A percentile compares a stretch with the other conserved stretches of the same genome.
These are phyloP conservation scores for Drosophila setifemur DNA, from an alignment of 1,140 invertebrate species.

Conservation along the genomic window DNA sequence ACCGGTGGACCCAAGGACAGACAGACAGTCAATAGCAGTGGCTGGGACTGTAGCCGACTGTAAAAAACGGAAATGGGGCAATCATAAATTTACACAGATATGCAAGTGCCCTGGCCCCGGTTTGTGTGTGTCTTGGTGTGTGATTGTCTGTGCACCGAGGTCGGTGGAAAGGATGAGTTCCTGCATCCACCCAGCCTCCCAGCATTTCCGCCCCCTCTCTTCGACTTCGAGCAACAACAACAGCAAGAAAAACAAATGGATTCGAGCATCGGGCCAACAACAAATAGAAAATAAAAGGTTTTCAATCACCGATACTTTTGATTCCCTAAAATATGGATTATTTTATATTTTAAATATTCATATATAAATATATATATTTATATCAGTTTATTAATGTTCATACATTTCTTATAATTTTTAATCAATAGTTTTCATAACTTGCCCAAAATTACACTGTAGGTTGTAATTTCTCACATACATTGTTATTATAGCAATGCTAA, in stretches of 20 bases:
- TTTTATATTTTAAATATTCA: neutral
- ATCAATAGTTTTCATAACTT: too few species aligned
- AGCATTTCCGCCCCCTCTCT: slow-evolving; percentile 10
- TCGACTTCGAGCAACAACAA: slow-evolving; percentile 37
- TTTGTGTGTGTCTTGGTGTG: slow-evolving; percentile 29
- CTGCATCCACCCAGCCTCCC: neutral
- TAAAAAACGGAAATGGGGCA: slow-evolving; percentile 81
- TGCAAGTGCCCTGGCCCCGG: slow-evolving; percentile 63
- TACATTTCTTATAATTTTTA: too few species aligned
- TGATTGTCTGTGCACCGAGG: slow-evolving; percentile 5
- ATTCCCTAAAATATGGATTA: too few species aligned
- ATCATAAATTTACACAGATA: slow-evolving; percentile 82
- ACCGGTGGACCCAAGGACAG: slow-evolving; percentile 7
- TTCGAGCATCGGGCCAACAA: neutral
- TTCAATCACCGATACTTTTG: neutral
- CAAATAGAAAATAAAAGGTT: neutral
- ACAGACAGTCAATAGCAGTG: slow-evolving; percentile 70
- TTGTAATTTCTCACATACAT: neutral
- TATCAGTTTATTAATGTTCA: neutral
- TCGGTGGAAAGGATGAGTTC: neutral
- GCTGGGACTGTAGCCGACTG: slow-evolving; percentile 38
- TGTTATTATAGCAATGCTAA: neutral
- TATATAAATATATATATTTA: neutral
- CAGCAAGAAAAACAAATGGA: slow-evolving; percentile 37
- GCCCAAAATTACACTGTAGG: too few species aligned